phyloP scores from a whole-genome alignment of 1,140 invertebrate species.

The Patella vulgata region DNA sequence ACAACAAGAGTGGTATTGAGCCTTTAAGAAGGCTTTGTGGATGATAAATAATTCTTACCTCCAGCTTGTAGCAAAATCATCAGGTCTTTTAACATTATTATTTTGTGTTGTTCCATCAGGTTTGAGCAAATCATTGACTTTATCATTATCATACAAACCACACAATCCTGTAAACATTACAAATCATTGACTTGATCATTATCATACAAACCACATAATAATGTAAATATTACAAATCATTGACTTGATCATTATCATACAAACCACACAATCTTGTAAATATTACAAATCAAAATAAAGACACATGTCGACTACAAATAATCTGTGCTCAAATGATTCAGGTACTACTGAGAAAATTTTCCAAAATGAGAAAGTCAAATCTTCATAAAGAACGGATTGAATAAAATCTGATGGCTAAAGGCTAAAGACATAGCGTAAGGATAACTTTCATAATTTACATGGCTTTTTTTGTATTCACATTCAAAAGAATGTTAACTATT shows the following conservation, averaged over 20 bases:
- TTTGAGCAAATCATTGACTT: slow-evolving; percentile 27
- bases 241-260: slow-evolving; percentile 27
- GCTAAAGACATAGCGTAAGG: no score
- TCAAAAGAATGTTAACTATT: no score
- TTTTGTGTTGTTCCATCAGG: not conserved
- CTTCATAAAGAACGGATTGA: not conserved
- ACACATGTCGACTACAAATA: no score
- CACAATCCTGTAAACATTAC: slow-evolving; percentile 35
- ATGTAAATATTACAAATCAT: slow-evolving; percentile 33
- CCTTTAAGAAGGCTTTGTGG: no score
- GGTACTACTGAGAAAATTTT: no score
- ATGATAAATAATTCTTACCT: slow-evolving; percentile 25
- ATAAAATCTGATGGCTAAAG: no score
- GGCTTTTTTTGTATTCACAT: no score
- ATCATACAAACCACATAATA: slow-evolving; percentile 45
- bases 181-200: slow-evolving; percentile 28
- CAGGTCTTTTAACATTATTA: slow-evolving; percentile 3
- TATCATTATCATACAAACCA: slow-evolving; percentile 34
- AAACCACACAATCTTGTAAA: slow-evolving; percentile 41
- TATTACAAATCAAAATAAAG: slow-evolving; percentile 21
- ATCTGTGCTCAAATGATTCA: no score
- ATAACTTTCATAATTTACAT: no score
- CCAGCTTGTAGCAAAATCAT: slow-evolving; percentile 30
- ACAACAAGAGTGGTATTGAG: no score
- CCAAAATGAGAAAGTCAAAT: not conserved